Base-by-base conservation (phyloP, 2,113 vertebrate species). In the Helogale parvula region DNA sequence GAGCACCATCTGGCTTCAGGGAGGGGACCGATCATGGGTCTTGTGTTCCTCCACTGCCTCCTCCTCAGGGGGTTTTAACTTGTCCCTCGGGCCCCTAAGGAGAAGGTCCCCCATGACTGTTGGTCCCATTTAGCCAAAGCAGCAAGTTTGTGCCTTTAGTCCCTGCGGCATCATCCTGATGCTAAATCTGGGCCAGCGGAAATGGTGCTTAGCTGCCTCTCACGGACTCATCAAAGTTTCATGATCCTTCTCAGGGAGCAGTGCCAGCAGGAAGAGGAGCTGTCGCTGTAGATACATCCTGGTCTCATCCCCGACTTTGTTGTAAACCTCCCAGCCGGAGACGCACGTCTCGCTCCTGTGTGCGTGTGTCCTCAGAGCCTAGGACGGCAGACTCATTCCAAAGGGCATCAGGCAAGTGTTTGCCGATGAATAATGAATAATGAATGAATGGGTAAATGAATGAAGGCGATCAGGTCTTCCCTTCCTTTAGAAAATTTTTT, bases 1-100 rank as follows among this genome's bases (percentile, higher is more conserved):
- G 97, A 98, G 95, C 96, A 96, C 96, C 97, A 98, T 97, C 97
- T 98, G 98, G 96, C 97, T 52, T 80, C 97, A 71, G 88, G 47
- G 95, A 98, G 85, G 63, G 96, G 90, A 93, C 90, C 79, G 96
- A 68, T 12, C 83, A 85, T 72, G 96, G 97, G 97, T 96, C 97
- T 97, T 95, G 81, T 97, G 90, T 97, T 97, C 84, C 77, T 96
- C 90, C 86, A 50, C 69, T 66, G 94, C 95, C 97, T 97, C 97
- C 92, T 98, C 92, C 95, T 96, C 35, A 68, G 96, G 92, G 15
- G 31, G 68, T 92, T 97, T 72, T 65, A 96, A 31, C 94, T 47
- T 96, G 21, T 60, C 29, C 13, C 2, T 10, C 13, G 0, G 1
- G 14, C 68, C 93, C 97, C 92, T 80, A 94, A 96, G 52, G 83